A percentile compares a stretch with the other conserved stretches of the same genome.
Conservation (phyloP, 2,113 vertebrate species). For the Istiophorus platypterus region DNA sequence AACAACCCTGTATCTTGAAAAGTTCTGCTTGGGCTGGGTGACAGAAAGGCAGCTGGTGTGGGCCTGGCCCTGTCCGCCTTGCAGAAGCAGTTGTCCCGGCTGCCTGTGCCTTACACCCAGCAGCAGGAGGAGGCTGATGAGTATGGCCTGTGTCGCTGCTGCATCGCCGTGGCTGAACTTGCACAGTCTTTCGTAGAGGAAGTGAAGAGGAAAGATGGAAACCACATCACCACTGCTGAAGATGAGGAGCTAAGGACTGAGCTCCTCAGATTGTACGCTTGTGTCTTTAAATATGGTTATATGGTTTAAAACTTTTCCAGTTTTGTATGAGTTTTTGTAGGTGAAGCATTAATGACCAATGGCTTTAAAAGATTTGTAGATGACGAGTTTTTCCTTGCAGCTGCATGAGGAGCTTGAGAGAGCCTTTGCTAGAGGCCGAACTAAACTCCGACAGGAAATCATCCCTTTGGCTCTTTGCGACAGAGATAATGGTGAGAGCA, state of each 20-base stretch:
- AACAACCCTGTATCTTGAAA: not conserved
- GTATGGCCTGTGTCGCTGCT: conserved; percentile 89
- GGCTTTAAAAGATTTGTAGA: not conserved
- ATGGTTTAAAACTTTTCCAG: not conserved
- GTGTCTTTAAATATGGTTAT: not conserved
- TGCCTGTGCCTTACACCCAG: conserved; percentile 92
- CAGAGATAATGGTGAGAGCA: conserved; percentile 89
- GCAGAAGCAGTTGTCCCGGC: conserved; percentile 88
- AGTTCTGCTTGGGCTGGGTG: conserved; percentile 89
- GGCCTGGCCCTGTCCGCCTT: conserved; percentile 88
- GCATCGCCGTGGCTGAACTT: conserved; percentile 85
- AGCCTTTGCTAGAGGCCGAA: conserved; percentile 89
- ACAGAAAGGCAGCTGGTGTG: conserved; percentile 86
- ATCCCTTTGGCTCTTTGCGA: conserved; percentile 88
- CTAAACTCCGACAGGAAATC: conserved; percentile 83
- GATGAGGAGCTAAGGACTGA: conserved; percentile 87
- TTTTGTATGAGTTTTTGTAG: not conserved
- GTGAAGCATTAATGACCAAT: not conserved
- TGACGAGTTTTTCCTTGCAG: conserved; percentile 71
- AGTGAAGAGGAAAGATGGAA: conserved; percentile 78
- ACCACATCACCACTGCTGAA: conserved; percentile 30
- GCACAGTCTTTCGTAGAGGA: conserved; percentile 89
- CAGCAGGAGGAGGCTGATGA: conserved; percentile 89
- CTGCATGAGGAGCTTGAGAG: conserved; percentile 92
- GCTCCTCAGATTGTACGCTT: conserved; percentile 92